Evolutionary conservation across 2,113 vertebrate genomes (phyloP).

Genomic region (Neomonachus schauinslandi): DNA sequence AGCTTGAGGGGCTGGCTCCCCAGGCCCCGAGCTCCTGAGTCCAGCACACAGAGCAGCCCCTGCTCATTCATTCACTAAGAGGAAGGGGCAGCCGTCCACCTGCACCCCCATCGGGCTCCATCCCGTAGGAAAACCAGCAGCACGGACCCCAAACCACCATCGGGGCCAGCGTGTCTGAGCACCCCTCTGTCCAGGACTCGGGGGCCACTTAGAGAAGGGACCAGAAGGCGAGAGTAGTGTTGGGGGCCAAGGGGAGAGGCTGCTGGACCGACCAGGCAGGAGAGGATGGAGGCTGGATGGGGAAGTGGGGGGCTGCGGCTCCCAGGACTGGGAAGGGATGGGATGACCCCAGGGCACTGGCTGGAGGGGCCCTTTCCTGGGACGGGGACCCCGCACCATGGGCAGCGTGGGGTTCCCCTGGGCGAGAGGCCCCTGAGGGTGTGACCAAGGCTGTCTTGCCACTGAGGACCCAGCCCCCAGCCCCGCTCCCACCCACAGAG

Average conservation of each 20-base stretch:
- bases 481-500: neutral
- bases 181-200: too few relatives aligned
- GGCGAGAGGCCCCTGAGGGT: neutral
- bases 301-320: fast-evolving
- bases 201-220: neutral
- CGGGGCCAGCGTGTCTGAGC: neutral
- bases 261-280: neutral
- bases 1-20: fast-evolving
- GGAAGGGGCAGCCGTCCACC: neutral
- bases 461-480: neutral
- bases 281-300: neutral
- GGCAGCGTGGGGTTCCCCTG: too few relatives aligned
- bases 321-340: neutral
- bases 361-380: neutral
- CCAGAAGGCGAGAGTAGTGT: too few relatives aligned
- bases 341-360: neutral
- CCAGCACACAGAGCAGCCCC: neutral
- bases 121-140: neutral
- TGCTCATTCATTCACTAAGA: neutral
- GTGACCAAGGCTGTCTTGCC: neutral
- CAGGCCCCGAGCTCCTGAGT: too few relatives aligned
- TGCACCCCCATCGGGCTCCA: too few relatives aligned
- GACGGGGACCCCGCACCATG: fast-evolving
- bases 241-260: fast-evolving
- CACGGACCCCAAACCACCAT: fast-evolving